Base-by-base conservation (phyloP, 2,797 vertebrate genomes). In the Periparus ater region DNA sequence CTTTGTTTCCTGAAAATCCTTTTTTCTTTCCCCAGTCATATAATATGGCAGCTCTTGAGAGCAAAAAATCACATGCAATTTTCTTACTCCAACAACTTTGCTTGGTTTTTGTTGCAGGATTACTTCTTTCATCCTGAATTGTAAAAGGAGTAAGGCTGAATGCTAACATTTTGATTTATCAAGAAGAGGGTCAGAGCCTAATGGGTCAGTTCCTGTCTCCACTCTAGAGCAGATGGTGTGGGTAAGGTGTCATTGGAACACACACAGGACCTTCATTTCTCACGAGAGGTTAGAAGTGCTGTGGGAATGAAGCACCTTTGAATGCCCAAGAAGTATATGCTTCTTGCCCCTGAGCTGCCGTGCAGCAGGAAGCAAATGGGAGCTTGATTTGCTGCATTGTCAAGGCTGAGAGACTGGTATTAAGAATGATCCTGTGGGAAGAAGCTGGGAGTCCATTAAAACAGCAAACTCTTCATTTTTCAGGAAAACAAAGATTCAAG, bases 1-100 rank as follows among this genome's bases (percentile, higher is more conserved):
- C 42, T 91, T 84, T 91, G 5, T 88, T 94, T 86, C 40, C 82
- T 81, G 62, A 85, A 88, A 74, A 65, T 82, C 17, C 6, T 12
- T 7, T 79, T 20, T 71, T 62, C 34, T 71, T 67, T 58, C 17
- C 26, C 22, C n/a, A 70, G 38, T 76, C 40, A 73, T 17, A 32
- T 25, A 70, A 57, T 34, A 17, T 6, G 58, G 48, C 50, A 47
- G 63, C 29, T 73, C 72, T 70, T 70, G 57, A 85, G 42, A 87
- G n/a, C 12, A 57, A 71, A 88, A 82, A 66, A 38, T 34, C 30
- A 19, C 17, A 36, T 2, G 1, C 19, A n/a, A 7, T 85, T 83
- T 84, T 58, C 38, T 85, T 44, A n/a, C 18, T 66, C 27, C 13
- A 47, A 61, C 5, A 40, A 13, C 25, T 80, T 77, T 57, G 20